Conservation (phyloP, 2,888 invertebrate genomes). For the Andrena minutula region DNA sequence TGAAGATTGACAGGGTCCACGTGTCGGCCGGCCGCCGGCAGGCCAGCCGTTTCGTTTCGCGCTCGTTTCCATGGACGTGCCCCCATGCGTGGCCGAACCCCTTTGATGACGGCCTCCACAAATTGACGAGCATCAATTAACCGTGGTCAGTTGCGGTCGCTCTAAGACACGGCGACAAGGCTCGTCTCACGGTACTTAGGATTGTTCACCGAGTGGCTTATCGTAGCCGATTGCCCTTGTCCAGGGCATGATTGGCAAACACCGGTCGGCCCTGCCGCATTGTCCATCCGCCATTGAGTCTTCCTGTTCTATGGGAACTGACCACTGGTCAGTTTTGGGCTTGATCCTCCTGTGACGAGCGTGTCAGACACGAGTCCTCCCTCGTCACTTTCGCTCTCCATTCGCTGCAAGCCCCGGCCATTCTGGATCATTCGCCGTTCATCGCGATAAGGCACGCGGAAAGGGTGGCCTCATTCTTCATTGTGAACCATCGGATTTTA, state of each 20-base stretch:
- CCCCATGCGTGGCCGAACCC: conserved; percentile 52
- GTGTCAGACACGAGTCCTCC: conserved; percentile 67
- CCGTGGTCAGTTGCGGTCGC: conserved; percentile 66
- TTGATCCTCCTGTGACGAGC: conserved; percentile 73
- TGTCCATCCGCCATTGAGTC: conserved; percentile 60
- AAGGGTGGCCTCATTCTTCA: conserved; percentile 42
- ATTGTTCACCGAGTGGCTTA: conserved; percentile 79
- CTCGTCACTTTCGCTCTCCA: conserved; percentile 52
- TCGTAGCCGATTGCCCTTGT: conserved; percentile 75
- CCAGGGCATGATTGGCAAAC: conserved; percentile 72
- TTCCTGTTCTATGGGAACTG: conserved; percentile 75
- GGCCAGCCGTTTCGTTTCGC: conserved; percentile 48
- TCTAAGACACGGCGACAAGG: conserved; percentile 66
- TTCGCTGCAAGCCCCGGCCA: conserved; percentile 15
- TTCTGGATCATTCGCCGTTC: conserved; percentile 15
- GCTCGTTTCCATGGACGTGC: conserved; percentile 39
- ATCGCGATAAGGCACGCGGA: conserved; percentile 40
- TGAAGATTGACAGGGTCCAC: conserved; percentile 79
- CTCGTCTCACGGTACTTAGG: conserved; percentile 81
- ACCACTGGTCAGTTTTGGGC: conserved; percentile 79
- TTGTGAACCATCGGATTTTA: conserved; percentile 46
- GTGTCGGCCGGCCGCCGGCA: conserved; percentile 65
- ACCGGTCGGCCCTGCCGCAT: conserved; percentile 59
- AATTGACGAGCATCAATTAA: conserved; percentile 74
- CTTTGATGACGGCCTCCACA: conserved; percentile 56